These are phyloP conservation scores for Phyllotreta striolata DNA, from an alignment of 2,888 invertebrate species.

Conservation along the genomic window DNA sequence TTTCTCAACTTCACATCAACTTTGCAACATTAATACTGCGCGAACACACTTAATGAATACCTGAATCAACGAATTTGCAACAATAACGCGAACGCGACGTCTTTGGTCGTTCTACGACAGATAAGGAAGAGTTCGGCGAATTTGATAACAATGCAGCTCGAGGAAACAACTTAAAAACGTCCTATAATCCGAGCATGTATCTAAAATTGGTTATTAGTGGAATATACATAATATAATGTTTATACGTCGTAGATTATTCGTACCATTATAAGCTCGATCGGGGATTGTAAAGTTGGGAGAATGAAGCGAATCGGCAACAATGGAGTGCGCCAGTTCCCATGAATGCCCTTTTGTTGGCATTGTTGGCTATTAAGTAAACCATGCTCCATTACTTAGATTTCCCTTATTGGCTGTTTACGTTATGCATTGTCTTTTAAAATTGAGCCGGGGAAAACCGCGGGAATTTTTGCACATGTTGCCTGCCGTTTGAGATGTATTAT, in stretches of 20 bases:
- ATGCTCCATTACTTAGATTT: constrained; percentile 27
- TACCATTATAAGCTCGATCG: constrained; percentile 16
- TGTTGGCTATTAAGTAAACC: constrained; percentile 23
- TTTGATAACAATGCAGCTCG: neutral
- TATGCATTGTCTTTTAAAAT: neutral
- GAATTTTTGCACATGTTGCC: constrained; percentile 17
- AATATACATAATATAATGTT: no score
- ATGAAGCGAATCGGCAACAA: constrained; percentile 27
- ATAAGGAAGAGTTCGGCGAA: constrained; percentile 2
- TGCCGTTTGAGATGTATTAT: no score
- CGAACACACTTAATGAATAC: constrained; percentile 9
- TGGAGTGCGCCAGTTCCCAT: constrained; percentile 39
- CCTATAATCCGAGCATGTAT: no score
- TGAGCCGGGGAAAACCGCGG: constrained; percentile 4
- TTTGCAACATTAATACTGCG: constrained; percentile 11
- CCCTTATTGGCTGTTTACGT: constrained; percentile 16
- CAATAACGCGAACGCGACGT: constrained; percentile 1
- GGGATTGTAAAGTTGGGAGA: constrained; percentile 21
- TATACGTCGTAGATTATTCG: neutral
- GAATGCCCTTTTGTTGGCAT: constrained; percentile 29
- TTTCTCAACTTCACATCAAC: constrained; percentile 9
- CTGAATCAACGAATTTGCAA: constrained; percentile 6
- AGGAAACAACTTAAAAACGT: no score
- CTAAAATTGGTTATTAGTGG: no score
- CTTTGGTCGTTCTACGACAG: neutral